Evolutionary conservation across 2,113 vertebrate species (phyloP).

Genomic region (Rana temporaria): DNA sequence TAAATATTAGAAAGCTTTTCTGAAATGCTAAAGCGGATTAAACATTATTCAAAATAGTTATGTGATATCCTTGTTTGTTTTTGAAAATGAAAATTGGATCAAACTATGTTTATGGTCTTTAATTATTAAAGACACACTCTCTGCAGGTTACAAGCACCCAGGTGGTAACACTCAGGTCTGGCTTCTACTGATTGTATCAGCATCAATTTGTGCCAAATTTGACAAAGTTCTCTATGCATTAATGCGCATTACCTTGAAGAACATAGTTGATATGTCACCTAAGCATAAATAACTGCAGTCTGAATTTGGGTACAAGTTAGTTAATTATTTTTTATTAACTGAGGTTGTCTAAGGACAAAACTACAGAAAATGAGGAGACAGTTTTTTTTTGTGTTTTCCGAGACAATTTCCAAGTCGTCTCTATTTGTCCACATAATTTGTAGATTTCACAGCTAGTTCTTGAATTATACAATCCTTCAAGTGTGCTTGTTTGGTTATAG

Average conservation of each 20-base stretch:
- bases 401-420: constrained; percentile 10
- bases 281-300: not conserved
- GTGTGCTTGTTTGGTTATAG: constrained; percentile 8
- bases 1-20: no score
- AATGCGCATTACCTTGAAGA: no score
- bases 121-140: not conserved
- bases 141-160: not conserved
- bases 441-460: constrained; percentile 2
- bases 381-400: constrained; percentile 23
- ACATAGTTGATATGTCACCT: not conserved
- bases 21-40: no score
- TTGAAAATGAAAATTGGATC: no score
- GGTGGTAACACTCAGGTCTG: not conserved
- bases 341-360: constrained; percentile 14
- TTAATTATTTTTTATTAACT: constrained; percentile 3
- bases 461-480: constrained; percentile 28
- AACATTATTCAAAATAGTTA: no score
- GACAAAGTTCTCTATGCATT: not conserved
- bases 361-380: constrained; percentile 7
- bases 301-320: not conserved
- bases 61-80: no score
- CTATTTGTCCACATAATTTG: constrained; percentile 28
- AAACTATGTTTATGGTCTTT: no score
- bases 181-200: no score
- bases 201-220: not conserved